These are phyloP conservation scores for Otus sunia DNA, from an alignment of 2,113 vertebrate species.

Conservation along the genomic window DNA sequence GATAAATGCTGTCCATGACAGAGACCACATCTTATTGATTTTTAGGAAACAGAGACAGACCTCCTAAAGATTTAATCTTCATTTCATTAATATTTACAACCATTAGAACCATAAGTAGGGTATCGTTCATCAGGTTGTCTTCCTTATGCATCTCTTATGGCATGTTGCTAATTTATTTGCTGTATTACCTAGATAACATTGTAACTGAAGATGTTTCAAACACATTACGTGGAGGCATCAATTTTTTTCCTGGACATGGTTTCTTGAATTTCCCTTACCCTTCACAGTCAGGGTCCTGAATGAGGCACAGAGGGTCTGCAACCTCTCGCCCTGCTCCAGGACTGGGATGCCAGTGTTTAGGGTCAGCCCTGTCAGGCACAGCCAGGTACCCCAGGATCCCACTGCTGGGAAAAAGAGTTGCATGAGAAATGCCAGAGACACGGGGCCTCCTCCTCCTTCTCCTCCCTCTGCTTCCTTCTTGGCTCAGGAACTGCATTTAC, in stretches of 20 bases:
- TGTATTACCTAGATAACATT: neutral
- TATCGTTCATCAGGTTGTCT: neutral
- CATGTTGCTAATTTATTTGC: neutral
- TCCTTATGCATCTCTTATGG: neutral
- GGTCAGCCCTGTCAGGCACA: neutral
- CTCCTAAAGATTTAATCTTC: neutral
- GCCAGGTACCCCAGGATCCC: neutral
- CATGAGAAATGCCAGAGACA: neutral
- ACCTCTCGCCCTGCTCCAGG: accelerated
- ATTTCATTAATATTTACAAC: neutral
- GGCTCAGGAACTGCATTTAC: neutral
- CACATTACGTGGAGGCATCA: accelerated
- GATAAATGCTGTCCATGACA: neutral
- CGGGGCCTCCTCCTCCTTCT: accelerated
- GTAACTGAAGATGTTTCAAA: neutral
- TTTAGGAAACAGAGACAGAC: neutral
- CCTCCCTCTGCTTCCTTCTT: neutral
- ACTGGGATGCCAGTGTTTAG: too few species aligned
- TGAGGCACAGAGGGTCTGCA: neutral
- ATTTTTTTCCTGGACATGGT: neutral
- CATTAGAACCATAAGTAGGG: neutral
- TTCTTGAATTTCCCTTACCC: neutral
- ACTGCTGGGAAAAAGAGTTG: neutral
- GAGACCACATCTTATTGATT: neutral
- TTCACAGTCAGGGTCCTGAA: neutral